phyloP scores from a whole-genome alignment of 2,888 invertebrate genomes.

The Agonopterix arenella region DNA sequence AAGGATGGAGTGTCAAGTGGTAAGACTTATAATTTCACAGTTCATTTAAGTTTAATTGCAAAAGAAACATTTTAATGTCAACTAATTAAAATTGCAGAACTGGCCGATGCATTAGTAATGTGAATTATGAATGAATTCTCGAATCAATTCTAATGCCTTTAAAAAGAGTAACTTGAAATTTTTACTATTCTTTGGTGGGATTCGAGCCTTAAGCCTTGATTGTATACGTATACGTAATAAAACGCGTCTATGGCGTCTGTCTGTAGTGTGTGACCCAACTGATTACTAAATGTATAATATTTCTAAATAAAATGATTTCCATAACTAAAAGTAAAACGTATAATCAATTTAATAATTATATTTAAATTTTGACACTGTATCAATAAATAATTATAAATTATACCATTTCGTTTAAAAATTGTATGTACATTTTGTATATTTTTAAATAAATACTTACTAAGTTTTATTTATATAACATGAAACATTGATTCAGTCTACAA shows the following conservation, averaged over 20 bases:
- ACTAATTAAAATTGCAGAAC: too few relatives aligned
- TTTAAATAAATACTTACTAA: neutral
- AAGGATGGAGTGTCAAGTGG: too few relatives aligned
- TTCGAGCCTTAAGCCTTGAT: conserved; percentile 9
- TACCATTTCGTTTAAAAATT: neutral
- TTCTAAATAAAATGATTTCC: too few relatives aligned
- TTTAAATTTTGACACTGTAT: neutral
- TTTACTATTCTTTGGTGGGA: conserved; percentile 26
- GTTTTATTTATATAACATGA: neutral
- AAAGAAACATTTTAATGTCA: too few relatives aligned
- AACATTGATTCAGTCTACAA: neutral
- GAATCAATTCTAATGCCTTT: conserved; percentile 25
- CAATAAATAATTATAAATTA: conserved; percentile 2
- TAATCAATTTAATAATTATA: neutral
- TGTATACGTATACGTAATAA: neutral
- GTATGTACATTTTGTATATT: neutral
- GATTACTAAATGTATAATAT: too few relatives aligned
- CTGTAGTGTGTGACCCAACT: too few relatives aligned
- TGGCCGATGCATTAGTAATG: too few relatives aligned
- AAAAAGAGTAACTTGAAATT: conserved; percentile 22
- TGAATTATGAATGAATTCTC: too few relatives aligned
- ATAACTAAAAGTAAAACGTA: too few relatives aligned
- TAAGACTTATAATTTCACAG: too few relatives aligned
- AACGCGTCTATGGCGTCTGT: too few relatives aligned
- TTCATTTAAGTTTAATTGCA: too few relatives aligned